phyloP scores from a whole-genome alignment of 2,888 invertebrate genomes.

The Yponomeuta cagnagella region DNA sequence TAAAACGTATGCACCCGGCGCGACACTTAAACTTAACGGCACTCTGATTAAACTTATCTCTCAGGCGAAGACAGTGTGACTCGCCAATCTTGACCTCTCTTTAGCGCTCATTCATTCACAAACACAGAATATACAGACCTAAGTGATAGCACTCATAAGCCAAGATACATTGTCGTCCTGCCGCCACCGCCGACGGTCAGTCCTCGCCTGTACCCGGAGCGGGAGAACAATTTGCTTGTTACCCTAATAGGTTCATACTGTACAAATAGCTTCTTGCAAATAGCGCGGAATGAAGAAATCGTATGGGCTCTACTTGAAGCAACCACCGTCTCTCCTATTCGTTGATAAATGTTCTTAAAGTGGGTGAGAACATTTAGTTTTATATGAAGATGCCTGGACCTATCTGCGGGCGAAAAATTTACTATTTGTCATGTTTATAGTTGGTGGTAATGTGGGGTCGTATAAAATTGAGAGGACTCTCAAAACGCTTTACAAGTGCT shows the following conservation, averaged over 20 bases:
- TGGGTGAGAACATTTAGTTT: neutral
- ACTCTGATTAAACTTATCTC: slow-evolving; percentile 74
- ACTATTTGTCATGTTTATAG: slow-evolving; percentile 1
- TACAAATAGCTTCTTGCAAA: slow-evolving; percentile 9
- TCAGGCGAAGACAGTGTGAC: slow-evolving; percentile 33
- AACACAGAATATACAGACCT: slow-evolving; percentile 18
- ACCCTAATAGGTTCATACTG: neutral
- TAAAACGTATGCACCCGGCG: slow-evolving; percentile 73
- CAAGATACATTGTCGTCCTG: neutral
- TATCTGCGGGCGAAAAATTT: neutral
- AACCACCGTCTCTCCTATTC: no score
- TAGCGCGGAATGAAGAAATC: slow-evolving; percentile 3
- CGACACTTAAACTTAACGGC: slow-evolving; percentile 70
- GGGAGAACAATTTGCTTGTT: neutral
- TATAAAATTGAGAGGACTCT: slow-evolving; percentile 63
- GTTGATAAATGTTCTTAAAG: neutral
- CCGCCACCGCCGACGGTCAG: neutral
- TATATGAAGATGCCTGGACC: neutral
- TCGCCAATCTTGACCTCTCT: slow-evolving; percentile 57
- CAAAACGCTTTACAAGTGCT: slow-evolving; percentile 73
- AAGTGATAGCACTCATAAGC: neutral
- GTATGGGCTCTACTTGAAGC: neutral
- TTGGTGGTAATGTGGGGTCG: slow-evolving; percentile 48
- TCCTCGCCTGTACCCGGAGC: neutral
- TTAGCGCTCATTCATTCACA: slow-evolving; percentile 44